Evolutionary conservation across 2,888 invertebrate species (phyloP).

Genomic region (Quadroppia sp.): DNA sequence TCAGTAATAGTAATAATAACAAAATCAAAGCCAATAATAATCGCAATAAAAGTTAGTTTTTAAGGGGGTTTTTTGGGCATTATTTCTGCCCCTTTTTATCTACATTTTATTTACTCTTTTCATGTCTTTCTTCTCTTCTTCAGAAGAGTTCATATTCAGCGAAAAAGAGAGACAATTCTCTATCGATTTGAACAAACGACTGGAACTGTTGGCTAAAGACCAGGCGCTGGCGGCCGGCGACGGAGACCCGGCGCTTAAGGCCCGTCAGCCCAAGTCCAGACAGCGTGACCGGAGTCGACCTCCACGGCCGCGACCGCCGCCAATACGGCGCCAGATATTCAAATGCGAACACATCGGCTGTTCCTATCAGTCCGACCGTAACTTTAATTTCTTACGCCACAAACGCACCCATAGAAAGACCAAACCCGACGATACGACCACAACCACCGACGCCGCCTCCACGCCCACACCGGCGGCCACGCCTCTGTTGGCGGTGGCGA

Average conservation of each 20-base stretch:
- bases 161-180: constrained; percentile 16
- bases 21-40: constrained; percentile 2
- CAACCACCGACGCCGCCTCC: background rate
- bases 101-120: background rate
- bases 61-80: background rate
- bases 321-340: constrained; percentile 37
- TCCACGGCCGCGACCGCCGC: constrained; percentile 25
- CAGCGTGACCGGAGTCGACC: constrained; percentile 2
- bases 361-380: constrained; percentile 40
- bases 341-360: constrained; percentile 40
- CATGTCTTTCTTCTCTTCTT: background rate
- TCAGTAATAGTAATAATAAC: background rate
- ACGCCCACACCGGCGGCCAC: no score
- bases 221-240: background rate
- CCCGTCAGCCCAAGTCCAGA: background rate
- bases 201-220: constrained; percentile 14
- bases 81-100: background rate
- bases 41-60: background rate
- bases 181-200: constrained; percentile 10
- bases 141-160: background rate
- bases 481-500: background rate
- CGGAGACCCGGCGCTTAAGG: background rate
- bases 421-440: background rate
- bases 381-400: constrained; percentile 40
- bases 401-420: constrained; percentile 39